These are phyloP conservation scores for Conops quadrifasciatus DNA, from an alignment of 2,888 invertebrate genomes.

Conservation along the genomic window DNA sequence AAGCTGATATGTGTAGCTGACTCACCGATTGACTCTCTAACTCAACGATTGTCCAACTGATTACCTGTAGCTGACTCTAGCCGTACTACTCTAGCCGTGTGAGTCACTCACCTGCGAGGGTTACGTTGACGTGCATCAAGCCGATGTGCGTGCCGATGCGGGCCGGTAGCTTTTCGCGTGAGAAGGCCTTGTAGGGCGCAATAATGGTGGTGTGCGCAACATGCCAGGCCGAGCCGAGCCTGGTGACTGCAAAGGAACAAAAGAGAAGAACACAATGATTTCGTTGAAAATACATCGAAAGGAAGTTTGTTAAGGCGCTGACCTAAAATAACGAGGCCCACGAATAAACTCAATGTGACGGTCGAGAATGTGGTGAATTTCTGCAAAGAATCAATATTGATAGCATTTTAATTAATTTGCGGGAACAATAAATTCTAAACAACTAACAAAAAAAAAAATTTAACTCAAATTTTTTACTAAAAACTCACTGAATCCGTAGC, in stretches of 20 bases:
- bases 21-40: neutral
- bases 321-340: slow-evolving; percentile 93
- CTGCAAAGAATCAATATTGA: slow-evolving; percentile 67
- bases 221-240: slow-evolving; percentile 93
- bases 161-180: slow-evolving; percentile 85
- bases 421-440: neutral
- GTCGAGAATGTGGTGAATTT: slow-evolving; percentile 91
- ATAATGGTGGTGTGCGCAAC: slow-evolving; percentile 82
- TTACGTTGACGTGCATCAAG: slow-evolving; percentile 93
- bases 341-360: slow-evolving; percentile 90
- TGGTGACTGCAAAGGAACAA: slow-evolving; percentile 74
- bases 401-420: neutral
- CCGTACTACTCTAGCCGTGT: neutral
- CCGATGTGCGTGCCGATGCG: slow-evolving; percentile 92
- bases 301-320: slow-evolving; percentile 63
- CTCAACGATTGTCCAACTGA: slow-evolving; percentile 1
- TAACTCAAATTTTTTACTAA: too few relatives aligned
- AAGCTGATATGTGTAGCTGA: too few relatives aligned
- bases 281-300: neutral
- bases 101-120: slow-evolving; percentile 78
- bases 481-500: too few relatives aligned
- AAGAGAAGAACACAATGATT: neutral
- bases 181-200: slow-evolving; percentile 90
- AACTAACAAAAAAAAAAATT: too few relatives aligned
- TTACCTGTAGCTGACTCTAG: slow-evolving; percentile 15